These are phyloP conservation scores for Diploptera punctata DNA, from an alignment of 2,888 invertebrate genomes.

Conservation along the genomic window DNA sequence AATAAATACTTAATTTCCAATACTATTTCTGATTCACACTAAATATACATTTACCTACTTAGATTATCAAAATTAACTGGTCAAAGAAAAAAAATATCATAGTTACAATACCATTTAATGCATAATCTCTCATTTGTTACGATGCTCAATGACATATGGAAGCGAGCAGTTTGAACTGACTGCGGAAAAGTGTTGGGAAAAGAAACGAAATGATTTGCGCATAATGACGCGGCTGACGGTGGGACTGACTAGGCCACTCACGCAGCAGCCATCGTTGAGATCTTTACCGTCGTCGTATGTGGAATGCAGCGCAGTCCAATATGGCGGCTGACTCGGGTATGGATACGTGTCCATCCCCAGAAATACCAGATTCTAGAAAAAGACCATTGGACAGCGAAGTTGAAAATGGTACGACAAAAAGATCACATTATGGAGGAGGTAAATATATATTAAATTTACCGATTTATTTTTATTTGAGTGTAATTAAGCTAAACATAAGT, in stretches of 20 bases:
- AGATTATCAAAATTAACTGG: too few species aligned
- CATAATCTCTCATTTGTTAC: too few species aligned
- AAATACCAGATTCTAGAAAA: constrained; percentile 89
- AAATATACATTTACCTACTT: too few species aligned
- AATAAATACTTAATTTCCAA: too few species aligned
- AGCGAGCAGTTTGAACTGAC: neutral
- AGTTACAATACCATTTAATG: too few species aligned
- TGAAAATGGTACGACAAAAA: constrained; percentile 87
- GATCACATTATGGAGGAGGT: constrained; percentile 92
- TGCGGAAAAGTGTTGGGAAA: constrained; percentile 4
- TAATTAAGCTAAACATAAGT: constrained; percentile 35
- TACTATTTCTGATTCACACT: too few species aligned
- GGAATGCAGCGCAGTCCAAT: constrained; percentile 60
- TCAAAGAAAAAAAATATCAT: too few species aligned
- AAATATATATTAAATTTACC: constrained; percentile 47
- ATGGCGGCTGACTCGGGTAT: constrained; percentile 94
- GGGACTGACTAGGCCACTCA: neutral
- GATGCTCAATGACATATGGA: too few species aligned
- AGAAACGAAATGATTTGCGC: neutral
- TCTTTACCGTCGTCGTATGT: constrained; percentile 25
- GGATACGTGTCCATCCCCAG: constrained; percentile 94
- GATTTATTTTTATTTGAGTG: neutral
- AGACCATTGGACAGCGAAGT: constrained; percentile 86
- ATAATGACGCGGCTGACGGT: neutral
- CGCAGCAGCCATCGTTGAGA: neutral